A percentile compares a stretch with the other conserved stretches of the same genome.
Conservation (phyloP, 2,113 vertebrate species). For the Chaenogobius annularis region DNA sequence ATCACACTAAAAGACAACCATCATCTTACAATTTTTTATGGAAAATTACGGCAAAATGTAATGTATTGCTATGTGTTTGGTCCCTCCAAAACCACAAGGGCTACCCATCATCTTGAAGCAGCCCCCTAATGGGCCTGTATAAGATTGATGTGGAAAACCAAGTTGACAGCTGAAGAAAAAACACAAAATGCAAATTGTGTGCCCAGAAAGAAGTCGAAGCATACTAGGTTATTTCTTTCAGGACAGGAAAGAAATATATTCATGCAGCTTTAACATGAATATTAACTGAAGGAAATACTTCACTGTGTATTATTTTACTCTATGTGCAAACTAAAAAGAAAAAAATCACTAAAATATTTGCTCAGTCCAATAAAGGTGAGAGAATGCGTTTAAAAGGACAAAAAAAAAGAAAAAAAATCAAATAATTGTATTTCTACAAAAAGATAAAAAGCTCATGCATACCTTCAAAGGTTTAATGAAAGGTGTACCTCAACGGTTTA, state of each 20-base stretch:
- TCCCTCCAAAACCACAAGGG: neutral
- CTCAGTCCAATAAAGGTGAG: slow-evolving; percentile 6
- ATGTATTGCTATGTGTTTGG: neutral
- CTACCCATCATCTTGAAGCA: neutral
- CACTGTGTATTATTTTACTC: neutral
- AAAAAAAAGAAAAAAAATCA: slow-evolving; percentile 9
- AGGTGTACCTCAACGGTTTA: slow-evolving; percentile 15
- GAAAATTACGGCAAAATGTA: neutral
- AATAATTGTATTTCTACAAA: slow-evolving; percentile 24
- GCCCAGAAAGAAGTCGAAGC: neutral
- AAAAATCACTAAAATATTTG: slow-evolving; percentile 16
- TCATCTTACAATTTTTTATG: neutral
- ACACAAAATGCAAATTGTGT: neutral
- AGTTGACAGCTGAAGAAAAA: neutral
- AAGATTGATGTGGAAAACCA: neutral
- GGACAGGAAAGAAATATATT: neutral
- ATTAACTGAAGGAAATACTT: neutral
- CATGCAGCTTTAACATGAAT: neutral
- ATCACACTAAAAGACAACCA: neutral
- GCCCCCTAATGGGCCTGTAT: neutral
- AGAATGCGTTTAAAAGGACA: slow-evolving; percentile 5
- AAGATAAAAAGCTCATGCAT: slow-evolving; percentile 55
- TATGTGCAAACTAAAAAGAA: neutral
- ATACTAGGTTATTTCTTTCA: neutral
- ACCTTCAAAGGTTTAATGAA: slow-evolving; percentile 43